Base-by-base conservation (phyloP, 1,140 invertebrate genomes). In the Drosophila bipectinata region DNA sequence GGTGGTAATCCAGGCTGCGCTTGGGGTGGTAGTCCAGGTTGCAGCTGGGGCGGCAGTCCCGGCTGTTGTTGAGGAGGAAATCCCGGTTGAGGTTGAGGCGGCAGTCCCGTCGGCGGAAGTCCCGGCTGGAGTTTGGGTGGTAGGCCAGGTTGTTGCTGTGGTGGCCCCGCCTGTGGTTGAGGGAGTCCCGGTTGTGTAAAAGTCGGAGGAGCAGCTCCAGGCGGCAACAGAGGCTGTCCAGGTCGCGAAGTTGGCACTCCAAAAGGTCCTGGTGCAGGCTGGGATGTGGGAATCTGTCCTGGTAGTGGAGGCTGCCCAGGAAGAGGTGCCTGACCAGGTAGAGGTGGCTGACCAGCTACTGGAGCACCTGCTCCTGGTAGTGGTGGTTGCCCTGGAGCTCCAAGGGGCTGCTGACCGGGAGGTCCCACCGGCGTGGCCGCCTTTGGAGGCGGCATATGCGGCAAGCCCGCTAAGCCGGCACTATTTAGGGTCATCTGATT, bases 401-500 rank as follows among this genome's bases (percentile, higher is more conserved):
- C n/a, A 15, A 44, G 41, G 9, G 41, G 14, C 4, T 69, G 71
- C 21, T 72, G 68, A 8, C 15, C 51, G 24, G 56, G 30, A 14
- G 47, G 21, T 18, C 28, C 66, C 21, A 9, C 56, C 8, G 71
- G 59, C 14, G 63, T 64, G 0, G 72, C 48, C 7, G 82, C n/a
- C 68, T 90, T 90, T 61, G 85, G 64, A 37, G 71, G 61, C 34
- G 72, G 92, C 85, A 89, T 90, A 24, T 84, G 85, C 9, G 91
- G 91, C 66, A 91, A 64, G 5, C 90, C 90, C 0, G 80, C 68
- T 64, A 91, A 55, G 24, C 62, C 84, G 32, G 80, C 83, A 51
- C 85, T 91, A 45, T 91, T 91, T n/a, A 91, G 48, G 48, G 68
- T 90, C 90, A 91, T 91, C 69, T 91, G 90, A 58, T 85, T 89